Conservation (phyloP, 1,140 invertebrate species). For the Brachionus manjavacas region DNA sequence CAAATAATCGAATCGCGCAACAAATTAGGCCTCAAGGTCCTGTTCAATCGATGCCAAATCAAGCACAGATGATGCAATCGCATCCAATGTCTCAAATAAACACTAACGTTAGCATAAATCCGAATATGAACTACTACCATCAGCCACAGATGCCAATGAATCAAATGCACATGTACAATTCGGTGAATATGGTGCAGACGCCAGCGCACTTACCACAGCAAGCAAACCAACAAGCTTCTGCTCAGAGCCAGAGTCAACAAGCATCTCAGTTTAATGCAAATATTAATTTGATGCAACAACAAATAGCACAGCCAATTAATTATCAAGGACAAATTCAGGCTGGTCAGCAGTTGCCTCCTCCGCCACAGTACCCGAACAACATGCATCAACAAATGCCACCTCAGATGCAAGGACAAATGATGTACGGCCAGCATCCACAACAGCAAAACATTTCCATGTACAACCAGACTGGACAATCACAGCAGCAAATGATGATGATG, state of each 20-base stretch:
- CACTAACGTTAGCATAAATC: neutral
- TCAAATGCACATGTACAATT: constrained; percentile 14
- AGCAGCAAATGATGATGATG: constrained; percentile 14
- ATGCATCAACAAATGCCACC: neutral
- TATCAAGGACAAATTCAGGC: neutral
- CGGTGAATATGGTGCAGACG: neutral
- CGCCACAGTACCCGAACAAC: neutral
- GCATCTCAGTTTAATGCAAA: neutral
- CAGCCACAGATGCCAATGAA: neutral
- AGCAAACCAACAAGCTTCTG: neutral
- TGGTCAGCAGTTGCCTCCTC: neutral
- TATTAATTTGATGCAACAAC: constrained; percentile 4
- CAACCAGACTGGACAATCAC: neutral
- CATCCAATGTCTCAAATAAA: neutral
- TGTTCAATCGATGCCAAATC: neutral
- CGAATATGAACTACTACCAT: neutral
- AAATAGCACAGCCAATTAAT: neutral
- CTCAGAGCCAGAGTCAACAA: neutral
- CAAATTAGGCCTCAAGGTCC: neutral
- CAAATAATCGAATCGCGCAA: neutral
- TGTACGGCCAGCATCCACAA: neutral
- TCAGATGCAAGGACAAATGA: neutral
- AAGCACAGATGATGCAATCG: neutral
- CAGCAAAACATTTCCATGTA: constrained; percentile 9
- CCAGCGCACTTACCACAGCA: neutral